A percentile compares a stretch with the other conserved stretches of the same genome.
These are phyloP conservation scores for Paguma larvata DNA, from an alignment of 2,797 vertebrate species.

Conservation along the genomic window DNA sequence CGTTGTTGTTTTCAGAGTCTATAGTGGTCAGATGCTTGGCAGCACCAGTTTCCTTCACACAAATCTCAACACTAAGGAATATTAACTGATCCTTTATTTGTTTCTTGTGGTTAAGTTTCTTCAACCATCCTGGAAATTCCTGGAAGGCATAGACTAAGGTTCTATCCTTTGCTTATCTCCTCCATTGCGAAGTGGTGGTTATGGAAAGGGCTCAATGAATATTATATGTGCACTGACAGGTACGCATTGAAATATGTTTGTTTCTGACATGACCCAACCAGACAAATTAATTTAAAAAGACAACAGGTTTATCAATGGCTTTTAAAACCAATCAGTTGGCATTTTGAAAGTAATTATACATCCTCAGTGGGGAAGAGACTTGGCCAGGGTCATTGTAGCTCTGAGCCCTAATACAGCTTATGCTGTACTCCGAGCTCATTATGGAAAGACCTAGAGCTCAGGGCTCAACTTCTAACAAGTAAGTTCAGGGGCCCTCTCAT, in stretches of 20 bases:
- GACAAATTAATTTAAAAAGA: slow-evolving; percentile 2
- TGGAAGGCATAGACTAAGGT: neutral
- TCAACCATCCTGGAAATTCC: neutral
- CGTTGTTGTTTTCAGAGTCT: neutral
- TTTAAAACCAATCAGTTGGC: neutral
- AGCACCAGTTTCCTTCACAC: neutral
- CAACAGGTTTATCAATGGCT: neutral
- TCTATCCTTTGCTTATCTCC: neutral
- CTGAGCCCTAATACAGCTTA: neutral
- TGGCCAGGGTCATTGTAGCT: neutral
- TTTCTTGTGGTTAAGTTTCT: neutral
- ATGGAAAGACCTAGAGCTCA: slow-evolving; percentile 41
- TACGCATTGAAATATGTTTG: neutral
- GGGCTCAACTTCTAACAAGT: slow-evolving; percentile 30
- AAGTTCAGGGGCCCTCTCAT: neutral
- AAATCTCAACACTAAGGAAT: neutral
- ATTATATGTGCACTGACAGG: neutral
- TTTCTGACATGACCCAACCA: neutral
- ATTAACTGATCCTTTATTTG: neutral
- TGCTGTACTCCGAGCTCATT: neutral
- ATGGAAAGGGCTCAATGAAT: neutral
- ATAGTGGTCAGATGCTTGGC: neutral
- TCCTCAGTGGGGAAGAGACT: neutral
- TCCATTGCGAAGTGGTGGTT: neutral
- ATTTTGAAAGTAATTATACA: neutral